phyloP scores from a whole-genome alignment of 2,888 invertebrate species.

The Aethes cnicana region DNA sequence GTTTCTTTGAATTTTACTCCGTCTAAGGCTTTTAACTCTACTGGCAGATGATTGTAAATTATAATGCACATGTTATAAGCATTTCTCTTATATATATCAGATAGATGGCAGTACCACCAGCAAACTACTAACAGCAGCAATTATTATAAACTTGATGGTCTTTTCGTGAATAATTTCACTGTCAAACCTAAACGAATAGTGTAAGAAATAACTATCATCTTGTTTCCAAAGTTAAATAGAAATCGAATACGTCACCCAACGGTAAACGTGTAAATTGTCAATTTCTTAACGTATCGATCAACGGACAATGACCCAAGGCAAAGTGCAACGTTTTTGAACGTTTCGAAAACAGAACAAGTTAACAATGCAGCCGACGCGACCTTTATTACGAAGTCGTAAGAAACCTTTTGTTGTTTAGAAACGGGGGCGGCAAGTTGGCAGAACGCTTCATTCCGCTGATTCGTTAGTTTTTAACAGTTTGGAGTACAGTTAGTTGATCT shows the following conservation, averaged over 20 bases:
- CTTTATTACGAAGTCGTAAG: constrained; percentile 43
- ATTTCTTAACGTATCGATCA: constrained; percentile 53
- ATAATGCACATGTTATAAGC: too few species aligned
- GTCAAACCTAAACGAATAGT: too few species aligned
- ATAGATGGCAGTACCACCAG: too few species aligned
- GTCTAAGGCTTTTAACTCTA: too few species aligned
- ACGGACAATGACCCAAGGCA: constrained; percentile 66
- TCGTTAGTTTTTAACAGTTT: constrained; percentile 38
- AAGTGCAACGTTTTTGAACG: constrained; percentile 42
- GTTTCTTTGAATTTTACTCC: too few species aligned
- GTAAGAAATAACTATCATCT: too few species aligned
- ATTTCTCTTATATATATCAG: too few species aligned
- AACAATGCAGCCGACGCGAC: constrained; percentile 32
- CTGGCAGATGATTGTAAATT: too few species aligned
- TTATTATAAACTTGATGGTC: too few species aligned
- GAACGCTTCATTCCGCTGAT: constrained; percentile 42
- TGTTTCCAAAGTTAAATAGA: not conserved
- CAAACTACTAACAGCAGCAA: too few species aligned
- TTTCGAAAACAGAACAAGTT: constrained; percentile 5
- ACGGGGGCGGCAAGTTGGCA: not conserved
- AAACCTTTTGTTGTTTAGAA: constrained; percentile 3
- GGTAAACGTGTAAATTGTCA: constrained; percentile 1
- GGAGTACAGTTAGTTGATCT: constrained; percentile 18
- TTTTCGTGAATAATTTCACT: too few species aligned
- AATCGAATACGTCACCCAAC: constrained; percentile 13